Evolutionary conservation across 2,888 invertebrate genomes (phyloP), one percentile per base, ranked within the genome.

Genomic region (Harpalus rubripes): DNA sequence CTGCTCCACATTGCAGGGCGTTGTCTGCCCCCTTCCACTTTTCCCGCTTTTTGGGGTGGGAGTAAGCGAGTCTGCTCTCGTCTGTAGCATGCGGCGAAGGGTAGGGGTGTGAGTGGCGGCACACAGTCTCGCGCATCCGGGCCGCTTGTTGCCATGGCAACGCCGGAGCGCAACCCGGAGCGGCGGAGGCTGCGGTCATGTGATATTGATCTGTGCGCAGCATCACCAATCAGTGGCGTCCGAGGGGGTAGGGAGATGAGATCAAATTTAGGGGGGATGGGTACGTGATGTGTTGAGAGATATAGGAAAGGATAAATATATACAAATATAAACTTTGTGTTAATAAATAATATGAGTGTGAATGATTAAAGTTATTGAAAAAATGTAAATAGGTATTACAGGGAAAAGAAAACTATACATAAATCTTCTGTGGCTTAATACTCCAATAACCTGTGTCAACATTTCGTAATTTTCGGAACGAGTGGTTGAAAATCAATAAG

Each of bases 91-190:
- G 65, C 22, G 58, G 78, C 6, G 85, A 65, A 86, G 85, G 87
- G 85, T 85, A 52, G 10, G 72, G 72, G 76, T 85, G 85, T 86
- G 80, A 86, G 79, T 81, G 85, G 86, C 93, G 86, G 85, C 85
- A 85, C 86, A 86, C 85, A 18, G 93, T 93, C 93, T 65, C 78
- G 84, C 92, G 93, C 91, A 91, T 91, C 91, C 92, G 92, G 80
- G 78, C 84, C 93, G 41, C 72, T 91, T 90, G 93, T 93, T 91
- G 91, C 92, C 93, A 92, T 92, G 92, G 93, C 90, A 92, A 93
- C 93, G 32, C 91, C 91, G 90, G 91, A 85, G 86, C 87, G 87
- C 87, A 87, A 85, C 79, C 76, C 52, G 52, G 22, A 15, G 80
- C 44, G 61, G 79, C 61, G 41, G 44, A 44, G 22, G 80, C 41